Percentiles rank a stretch among this genome's conserved stretches.
Evolutionary conservation across 2,113 vertebrate genomes (phyloP).

Genomic region (Phrynosoma blainvillii): DNA sequence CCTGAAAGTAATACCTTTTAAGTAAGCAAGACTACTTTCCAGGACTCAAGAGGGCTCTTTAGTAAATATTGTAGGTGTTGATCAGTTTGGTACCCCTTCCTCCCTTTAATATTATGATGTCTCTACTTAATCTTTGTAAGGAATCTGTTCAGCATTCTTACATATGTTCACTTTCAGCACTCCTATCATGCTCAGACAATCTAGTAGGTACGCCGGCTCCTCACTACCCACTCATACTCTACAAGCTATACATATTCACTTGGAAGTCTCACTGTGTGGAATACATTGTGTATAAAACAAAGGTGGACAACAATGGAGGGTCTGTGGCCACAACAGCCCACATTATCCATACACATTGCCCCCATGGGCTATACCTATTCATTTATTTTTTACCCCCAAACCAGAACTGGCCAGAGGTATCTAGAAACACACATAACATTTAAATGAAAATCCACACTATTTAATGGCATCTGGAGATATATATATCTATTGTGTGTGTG

Average conservation of each 20-base stretch:
- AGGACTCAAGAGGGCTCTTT: neutral
- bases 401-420: too few species aligned
- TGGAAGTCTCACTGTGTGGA: neutral
- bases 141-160: neutral
- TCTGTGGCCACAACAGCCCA: too few species aligned
- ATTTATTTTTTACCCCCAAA: too few species aligned
- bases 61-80: neutral
- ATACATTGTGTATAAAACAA: too few species aligned
- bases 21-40: slow-evolving; percentile 20
- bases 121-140: neutral
- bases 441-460: too few species aligned
- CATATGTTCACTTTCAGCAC: neutral
- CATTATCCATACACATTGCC: too few species aligned
- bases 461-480: too few species aligned
- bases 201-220: neutral
- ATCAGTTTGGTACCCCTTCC: neutral
- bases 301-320: too few species aligned
- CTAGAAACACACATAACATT: too few species aligned
- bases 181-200: neutral
- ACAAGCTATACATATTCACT: neutral
- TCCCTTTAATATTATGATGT: neutral
- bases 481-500: too few species aligned
- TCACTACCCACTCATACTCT: neutral
- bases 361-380: too few species aligned
- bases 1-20: slow-evolving; percentile 32